Evolutionary conservation across 2,888 invertebrate species (phyloP).

Genomic region (Scaptodrosophila latifasciaeformis): DNA sequence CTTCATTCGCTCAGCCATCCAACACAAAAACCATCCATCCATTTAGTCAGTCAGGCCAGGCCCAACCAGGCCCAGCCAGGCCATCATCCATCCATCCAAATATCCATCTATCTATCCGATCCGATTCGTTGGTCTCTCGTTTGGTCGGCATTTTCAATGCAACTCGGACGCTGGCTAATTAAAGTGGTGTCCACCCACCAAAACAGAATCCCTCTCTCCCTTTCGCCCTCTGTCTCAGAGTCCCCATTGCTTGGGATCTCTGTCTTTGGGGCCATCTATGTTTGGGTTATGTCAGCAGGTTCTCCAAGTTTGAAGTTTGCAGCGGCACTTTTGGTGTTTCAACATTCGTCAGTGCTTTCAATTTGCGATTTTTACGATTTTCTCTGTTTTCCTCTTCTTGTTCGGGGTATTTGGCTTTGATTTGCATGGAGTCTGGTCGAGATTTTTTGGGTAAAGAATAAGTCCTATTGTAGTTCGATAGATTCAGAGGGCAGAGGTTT

Average conservation of each 20-base stretch:
- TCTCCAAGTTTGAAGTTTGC: no score
- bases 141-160: slow-evolving; percentile 60
- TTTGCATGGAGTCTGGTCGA: no score
- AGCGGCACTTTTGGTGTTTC: slow-evolving; percentile 47
- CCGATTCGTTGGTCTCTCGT: slow-evolving; percentile 23
- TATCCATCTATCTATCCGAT: slow-evolving; percentile 10
- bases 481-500: no score
- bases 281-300: neutral
- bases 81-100: slow-evolving; percentile 13
- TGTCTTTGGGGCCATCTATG: neutral
- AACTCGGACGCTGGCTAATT: slow-evolving; percentile 56
- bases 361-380: slow-evolving; percentile 54
- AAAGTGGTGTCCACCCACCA: slow-evolving; percentile 69
- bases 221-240: slow-evolving; percentile 30
- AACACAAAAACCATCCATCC: slow-evolving; percentile 28
- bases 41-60: slow-evolving; percentile 25
- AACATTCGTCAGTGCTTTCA: slow-evolving; percentile 38
- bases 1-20: slow-evolving; percentile 38
- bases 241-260: no score
- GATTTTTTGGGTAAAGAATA: no score
- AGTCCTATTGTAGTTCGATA: no score
- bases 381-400: slow-evolving; percentile 45
- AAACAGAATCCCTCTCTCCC: slow-evolving; percentile 14
- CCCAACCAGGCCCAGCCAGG: neutral
- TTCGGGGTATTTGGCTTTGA: no score